These are phyloP conservation scores for Trididemnum miniatum DNA, from an alignment of 23 tunicate genomes.

Conservation along the genomic window DNA sequence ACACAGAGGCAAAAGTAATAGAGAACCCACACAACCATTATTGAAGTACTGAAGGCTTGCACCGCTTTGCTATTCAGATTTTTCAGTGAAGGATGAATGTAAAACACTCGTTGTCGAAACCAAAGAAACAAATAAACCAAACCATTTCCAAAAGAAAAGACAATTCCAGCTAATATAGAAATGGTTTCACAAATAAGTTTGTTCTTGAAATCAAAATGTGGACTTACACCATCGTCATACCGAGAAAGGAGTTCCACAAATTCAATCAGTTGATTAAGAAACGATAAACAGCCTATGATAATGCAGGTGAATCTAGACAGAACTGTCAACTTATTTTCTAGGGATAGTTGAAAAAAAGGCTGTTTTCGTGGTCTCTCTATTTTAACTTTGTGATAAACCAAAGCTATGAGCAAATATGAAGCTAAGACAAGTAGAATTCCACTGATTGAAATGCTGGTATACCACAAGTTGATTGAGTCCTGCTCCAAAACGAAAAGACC, in stretches of 20 bases:
- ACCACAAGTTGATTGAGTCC: too few species aligned
- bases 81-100: constrained; percentile 47
- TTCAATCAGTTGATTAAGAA: too few species aligned
- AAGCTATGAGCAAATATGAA: background rate
- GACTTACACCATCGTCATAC: background rate
- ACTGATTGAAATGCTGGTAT: too few species aligned
- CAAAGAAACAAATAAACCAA: constrained; percentile 53
- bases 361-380: background rate
- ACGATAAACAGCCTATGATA: background rate
- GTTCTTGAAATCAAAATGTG: background rate
- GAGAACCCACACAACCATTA: constrained; percentile 36
- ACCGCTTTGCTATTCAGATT: constrained; percentile 34
- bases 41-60: constrained; percentile 24
- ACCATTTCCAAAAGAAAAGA: constrained; percentile 4
- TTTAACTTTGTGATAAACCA: background rate
- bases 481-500: too few species aligned
- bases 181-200: background rate
- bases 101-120: constrained; percentile 63
- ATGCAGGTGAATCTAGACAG: background rate
- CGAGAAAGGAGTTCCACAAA: background rate
- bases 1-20: constrained; percentile 14
- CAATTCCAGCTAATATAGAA: background rate
- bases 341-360: background rate
- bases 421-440: too few species aligned
- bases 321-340: background rate